Conservation (phyloP, 2,113 vertebrate species). For the Tetrao urogallus region DNA sequence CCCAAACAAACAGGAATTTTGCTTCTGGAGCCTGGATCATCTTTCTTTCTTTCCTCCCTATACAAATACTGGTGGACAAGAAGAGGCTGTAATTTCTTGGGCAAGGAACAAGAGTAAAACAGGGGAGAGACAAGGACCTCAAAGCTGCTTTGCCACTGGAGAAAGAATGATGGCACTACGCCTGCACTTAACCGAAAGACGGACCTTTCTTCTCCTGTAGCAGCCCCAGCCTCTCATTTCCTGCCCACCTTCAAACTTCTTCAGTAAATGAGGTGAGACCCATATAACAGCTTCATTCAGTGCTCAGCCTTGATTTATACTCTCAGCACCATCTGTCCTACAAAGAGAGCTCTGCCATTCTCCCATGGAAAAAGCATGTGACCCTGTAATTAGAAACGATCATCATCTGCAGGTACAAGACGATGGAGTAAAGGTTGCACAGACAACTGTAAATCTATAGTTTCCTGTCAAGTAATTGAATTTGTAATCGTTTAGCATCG, state of each 20-base stretch:
- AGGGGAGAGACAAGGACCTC: neutral
- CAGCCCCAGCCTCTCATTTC: neutral
- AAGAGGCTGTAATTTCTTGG: neutral
- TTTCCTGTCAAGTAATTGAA: slow-evolving; percentile 3
- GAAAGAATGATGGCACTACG: fast-evolving
- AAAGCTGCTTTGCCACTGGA: neutral
- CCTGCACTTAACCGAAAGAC: neutral
- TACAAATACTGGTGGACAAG: neutral
- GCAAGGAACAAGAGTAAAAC: neutral
- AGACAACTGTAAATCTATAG: neutral
- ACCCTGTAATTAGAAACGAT: slow-evolving; percentile 19
- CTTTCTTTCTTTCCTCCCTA: neutral
- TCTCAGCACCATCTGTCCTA: neutral
- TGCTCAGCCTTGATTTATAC: neutral
- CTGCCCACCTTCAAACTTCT: neutral
- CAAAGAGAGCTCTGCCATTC: neutral
- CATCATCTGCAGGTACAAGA: slow-evolving; percentile 20
- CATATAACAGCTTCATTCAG: neutral
- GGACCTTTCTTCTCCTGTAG: neutral
- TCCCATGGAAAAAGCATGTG: neutral
- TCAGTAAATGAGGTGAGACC: neutral
- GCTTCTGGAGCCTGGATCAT: neutral
- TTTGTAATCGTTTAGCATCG: neutral
- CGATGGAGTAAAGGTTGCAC: neutral
- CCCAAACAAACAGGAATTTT: neutral